These are phyloP conservation scores for Mactromeris polynyma DNA, from an alignment of 2,888 invertebrate species.

Conservation along the genomic window DNA sequence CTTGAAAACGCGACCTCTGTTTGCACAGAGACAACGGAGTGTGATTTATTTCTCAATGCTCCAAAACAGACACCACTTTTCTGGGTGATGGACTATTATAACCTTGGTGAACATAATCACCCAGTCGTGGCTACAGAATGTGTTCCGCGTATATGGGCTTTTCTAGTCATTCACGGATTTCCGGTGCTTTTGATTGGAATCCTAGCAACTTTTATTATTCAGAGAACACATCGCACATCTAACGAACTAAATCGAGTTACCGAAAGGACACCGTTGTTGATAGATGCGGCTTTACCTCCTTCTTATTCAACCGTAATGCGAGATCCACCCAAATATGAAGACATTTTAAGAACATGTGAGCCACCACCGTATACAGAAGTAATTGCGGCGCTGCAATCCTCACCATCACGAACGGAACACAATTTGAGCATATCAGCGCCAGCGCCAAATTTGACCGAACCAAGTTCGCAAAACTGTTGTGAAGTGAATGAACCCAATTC, in stretches of 20 bases:
- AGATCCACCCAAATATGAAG: conserved; percentile 64
- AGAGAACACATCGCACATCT: conserved; percentile 38
- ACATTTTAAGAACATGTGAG: conserved; percentile 43
- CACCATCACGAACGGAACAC: neutral
- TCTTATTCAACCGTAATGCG: conserved; percentile 42
- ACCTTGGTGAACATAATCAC: conserved; percentile 52
- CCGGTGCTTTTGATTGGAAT: conserved; percentile 51
- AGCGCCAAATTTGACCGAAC: neutral
- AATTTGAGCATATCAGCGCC: neutral
- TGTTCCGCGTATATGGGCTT: conserved; percentile 65
- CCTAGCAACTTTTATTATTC: conserved; percentile 43
- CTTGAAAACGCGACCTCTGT: conserved; percentile 33
- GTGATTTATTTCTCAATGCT: conserved; percentile 40
- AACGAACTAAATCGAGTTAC: neutral
- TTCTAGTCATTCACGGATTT: conserved; percentile 50
- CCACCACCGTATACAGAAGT: conserved; percentile 47
- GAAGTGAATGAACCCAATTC: neutral
- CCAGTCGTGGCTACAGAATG: conserved; percentile 58
- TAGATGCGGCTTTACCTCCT: conserved; percentile 48
- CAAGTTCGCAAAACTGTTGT: neutral
- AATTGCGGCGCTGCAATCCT: neutral
- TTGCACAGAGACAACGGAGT: conserved; percentile 42
- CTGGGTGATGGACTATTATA: conserved; percentile 47
- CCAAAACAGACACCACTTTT: conserved; percentile 45
- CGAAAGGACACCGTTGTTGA: conserved; percentile 56